Evolutionary conservation across 2,888 invertebrate species (phyloP).

Genomic region (Baronia brevicornis): DNA sequence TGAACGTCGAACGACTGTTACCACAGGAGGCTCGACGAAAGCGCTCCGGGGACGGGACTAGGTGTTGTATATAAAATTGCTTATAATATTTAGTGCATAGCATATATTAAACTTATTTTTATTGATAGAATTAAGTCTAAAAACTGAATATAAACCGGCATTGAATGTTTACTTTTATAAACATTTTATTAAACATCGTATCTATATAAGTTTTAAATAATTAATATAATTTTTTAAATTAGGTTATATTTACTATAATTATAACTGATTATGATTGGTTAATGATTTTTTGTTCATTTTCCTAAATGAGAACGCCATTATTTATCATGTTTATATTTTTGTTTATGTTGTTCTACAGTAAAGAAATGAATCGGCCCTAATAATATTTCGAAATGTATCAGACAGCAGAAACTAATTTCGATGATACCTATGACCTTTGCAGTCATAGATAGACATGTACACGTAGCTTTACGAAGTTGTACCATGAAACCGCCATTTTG

Average conservation of each 20-base stretch:
- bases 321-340: constrained; percentile 12
- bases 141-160: constrained; percentile 34
- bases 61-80: constrained; percentile 24
- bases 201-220: background rate
- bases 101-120: too few species aligned
- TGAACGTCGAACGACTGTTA: constrained; percentile 38
- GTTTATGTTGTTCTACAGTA: constrained; percentile 7
- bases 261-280: too few species aligned
- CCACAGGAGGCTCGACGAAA: constrained; percentile 45
- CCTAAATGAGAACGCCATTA: too few species aligned
- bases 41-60: constrained; percentile 31
- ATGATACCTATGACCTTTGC: constrained; percentile 32
- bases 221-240: constrained; percentile 2
- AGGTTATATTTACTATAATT: too few species aligned
- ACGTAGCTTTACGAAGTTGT: constrained; percentile 51
- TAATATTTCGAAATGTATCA: constrained; percentile 5
- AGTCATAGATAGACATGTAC: constrained; percentile 38
- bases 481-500: constrained; percentile 70
- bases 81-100: constrained; percentile 10
- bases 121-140: too few species aligned
- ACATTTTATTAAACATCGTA: constrained; percentile 1
- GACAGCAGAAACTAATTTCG: constrained; percentile 17
- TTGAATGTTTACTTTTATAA: constrained; percentile 40
- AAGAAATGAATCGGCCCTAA: constrained; percentile 1
- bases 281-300: too few species aligned